Base-by-base conservation (phyloP, 2,797 vertebrate species). In the Notolepis coatsorum region DNA sequence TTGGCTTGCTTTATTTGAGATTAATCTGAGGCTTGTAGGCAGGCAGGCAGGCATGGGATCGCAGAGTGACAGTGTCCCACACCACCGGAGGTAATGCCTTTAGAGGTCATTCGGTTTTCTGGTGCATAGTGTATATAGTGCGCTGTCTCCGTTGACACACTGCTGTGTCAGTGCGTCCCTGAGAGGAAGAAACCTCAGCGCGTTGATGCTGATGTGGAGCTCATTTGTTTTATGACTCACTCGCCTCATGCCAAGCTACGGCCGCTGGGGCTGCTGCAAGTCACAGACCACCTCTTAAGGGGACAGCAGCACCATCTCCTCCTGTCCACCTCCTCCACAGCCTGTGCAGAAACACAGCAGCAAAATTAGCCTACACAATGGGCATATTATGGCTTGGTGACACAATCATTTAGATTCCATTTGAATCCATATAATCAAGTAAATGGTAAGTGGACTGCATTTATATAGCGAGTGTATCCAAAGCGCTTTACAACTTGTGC, bases 201-300 rank as follows among this genome's bases (percentile, higher is more conserved):
- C 68, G 82, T 65, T 75, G 77, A 73, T 79, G 77, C 71, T 63
- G 64, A 43, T 59, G 46, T 53, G 41, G 33, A 55, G 51, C 62
- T 75, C 21, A 60, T 82, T 86, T 85, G 64, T 70, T 86, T 80
- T 67, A 83, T 86, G 77, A 79, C 51, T 81, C 80, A 77, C 15
- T 63, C 49, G 45, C 64, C 24, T 54, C 56, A 48, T 61, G 41
- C 41, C 56, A 67, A 28, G 48, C 39, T 15, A 9, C n/a, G 5
- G 21, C 13, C 20, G 18, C 38, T 5, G 18, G 38, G n/a, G n/a
- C 38, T 37, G 30, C 56, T 60, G 37, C 18, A 10, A 31, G 28
- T 38, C 21, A 52, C 9, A 12, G 27, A 48, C 52, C 66, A 68
- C n/a, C 45, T 39, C 46, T 61, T 61, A 61, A 50, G 28, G 46